phyloP scores from a whole-genome alignment of 2,797 vertebrate species.

The Phaenicophaeus curvirostris region DNA sequence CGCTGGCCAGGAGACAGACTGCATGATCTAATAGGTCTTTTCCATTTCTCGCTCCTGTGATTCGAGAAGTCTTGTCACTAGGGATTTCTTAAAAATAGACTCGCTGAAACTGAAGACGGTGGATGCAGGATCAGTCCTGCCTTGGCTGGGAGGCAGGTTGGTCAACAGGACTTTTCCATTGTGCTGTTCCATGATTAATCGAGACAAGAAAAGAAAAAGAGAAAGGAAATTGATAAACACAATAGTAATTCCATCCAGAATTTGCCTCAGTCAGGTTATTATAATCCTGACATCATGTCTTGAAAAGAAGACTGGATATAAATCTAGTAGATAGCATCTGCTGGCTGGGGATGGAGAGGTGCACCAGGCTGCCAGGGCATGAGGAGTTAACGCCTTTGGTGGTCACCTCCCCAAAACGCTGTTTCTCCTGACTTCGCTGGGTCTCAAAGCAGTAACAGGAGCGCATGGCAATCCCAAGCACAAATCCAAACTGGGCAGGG shows the following conservation, averaged over 20 bases:
- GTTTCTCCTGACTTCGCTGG: fast-evolving
- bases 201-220: neutral
- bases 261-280: slow-evolving; percentile 47
- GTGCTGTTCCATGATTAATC: neutral
- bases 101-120: neutral
- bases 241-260: slow-evolving; percentile 9
- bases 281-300: slow-evolving; percentile 66
- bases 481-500: too few species aligned
- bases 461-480: neutral
- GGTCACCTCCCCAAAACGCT: neutral
- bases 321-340: slow-evolving; percentile 17
- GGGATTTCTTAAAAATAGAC: slow-evolving; percentile 50
- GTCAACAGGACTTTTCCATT: slow-evolving; percentile 60
- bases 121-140: slow-evolving; percentile 4
- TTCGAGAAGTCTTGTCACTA: neutral
- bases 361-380: neutral
- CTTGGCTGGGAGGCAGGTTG: slow-evolving; percentile 40
- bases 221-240: slow-evolving; percentile 54
- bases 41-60: slow-evolving; percentile 38
- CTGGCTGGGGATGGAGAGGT: neutral
- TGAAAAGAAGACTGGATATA: slow-evolving; percentile 58
- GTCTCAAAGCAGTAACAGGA: neutral
- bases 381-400: neutral
- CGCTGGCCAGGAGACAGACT: slow-evolving; percentile 36
- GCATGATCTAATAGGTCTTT: slow-evolving; percentile 58